Evolutionary conservation across 1,140 invertebrate genomes (phyloP).

Genomic region (Zaprionus tsacasi): DNA sequence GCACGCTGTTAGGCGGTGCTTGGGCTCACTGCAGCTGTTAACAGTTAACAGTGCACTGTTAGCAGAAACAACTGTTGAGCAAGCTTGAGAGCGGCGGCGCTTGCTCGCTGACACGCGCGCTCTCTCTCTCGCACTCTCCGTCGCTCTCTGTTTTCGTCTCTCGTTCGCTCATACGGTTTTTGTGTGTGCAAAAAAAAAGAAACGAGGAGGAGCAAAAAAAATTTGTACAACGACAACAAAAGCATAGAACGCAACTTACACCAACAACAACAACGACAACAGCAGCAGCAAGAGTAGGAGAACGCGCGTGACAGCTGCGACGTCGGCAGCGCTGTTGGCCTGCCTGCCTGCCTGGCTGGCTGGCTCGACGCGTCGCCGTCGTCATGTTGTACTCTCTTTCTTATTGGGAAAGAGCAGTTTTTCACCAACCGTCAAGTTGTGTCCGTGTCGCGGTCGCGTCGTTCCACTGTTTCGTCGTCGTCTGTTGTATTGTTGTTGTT

Average conservation of each 20-base stretch:
- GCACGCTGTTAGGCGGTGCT: constrained; percentile 2
- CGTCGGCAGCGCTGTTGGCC: constrained; percentile 16
- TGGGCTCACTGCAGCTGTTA: constrained; percentile 27
- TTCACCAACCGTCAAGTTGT: constrained; percentile 55
- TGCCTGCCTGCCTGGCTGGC: not conserved
- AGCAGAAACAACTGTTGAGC: constrained; percentile 60
- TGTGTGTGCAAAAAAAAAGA: constrained; percentile 33
- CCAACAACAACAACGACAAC: constrained; percentile 37
- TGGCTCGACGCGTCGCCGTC: constrained; percentile 8
- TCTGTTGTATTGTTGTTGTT: constrained; percentile 22
- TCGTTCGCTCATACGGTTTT: constrained; percentile 11
- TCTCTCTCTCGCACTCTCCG: constrained; percentile 11
- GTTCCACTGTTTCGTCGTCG: not conserved
- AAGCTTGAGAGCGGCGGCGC: constrained; percentile 41
- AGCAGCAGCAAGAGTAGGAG: constrained; percentile 16
- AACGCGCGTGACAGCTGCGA: constrained; percentile 51
- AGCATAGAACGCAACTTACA: constrained; percentile 38
- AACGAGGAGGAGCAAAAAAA: constrained; percentile 2
- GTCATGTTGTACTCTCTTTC: constrained; percentile 51
- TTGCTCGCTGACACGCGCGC: constrained; percentile 23
- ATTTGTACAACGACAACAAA: constrained; percentile 43
- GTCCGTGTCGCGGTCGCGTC: constrained; percentile 51
- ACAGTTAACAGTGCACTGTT: constrained; percentile 39
- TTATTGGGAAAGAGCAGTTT: constrained; percentile 58
- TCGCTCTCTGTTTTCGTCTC: constrained; percentile 13